These are phyloP conservation scores for Rhadinocentrus ornatus DNA, from an alignment of 2,797 vertebrate genomes.

Conservation along the genomic window DNA sequence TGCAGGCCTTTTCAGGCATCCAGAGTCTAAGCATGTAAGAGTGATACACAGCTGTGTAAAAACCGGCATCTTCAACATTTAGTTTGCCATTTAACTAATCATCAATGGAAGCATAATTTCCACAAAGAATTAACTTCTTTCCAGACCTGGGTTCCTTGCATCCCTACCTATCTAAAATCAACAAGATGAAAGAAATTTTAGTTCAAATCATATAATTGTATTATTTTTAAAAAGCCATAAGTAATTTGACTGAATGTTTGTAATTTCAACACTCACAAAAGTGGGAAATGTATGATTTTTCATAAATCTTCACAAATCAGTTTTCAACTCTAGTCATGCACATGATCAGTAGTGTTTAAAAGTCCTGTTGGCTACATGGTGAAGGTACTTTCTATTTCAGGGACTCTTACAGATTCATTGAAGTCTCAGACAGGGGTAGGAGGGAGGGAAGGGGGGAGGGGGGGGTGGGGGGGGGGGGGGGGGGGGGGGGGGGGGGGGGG, in stretches of 20 bases:
- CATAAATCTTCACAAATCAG: neutral
- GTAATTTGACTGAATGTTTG: neutral
- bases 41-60: too few relatives aligned
- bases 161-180: too few relatives aligned
- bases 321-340: neutral
- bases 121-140: neutral
- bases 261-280: neutral
- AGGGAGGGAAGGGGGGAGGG: too few relatives aligned
- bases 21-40: too few relatives aligned
- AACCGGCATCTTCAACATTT: neutral
- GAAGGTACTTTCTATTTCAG: neutral
- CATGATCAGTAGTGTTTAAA: neutral
- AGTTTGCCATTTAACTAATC: neutral
- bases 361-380: neutral
- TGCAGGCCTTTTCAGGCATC: too few relatives aligned
- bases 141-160: too few relatives aligned
- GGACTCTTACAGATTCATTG: neutral
- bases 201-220: too few relatives aligned
- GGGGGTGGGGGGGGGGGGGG: too few relatives aligned
- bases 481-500: too few relatives aligned
- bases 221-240: neutral
- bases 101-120: neutral
- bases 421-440: constrained; percentile 1
- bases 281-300: neutral
- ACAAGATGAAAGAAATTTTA: too few relatives aligned